Evolutionary conservation across 2,797 vertebrate species (phyloP), one percentile per base, ranked within the genome.

Genomic region (Myioborus melanocephalus): DNA sequence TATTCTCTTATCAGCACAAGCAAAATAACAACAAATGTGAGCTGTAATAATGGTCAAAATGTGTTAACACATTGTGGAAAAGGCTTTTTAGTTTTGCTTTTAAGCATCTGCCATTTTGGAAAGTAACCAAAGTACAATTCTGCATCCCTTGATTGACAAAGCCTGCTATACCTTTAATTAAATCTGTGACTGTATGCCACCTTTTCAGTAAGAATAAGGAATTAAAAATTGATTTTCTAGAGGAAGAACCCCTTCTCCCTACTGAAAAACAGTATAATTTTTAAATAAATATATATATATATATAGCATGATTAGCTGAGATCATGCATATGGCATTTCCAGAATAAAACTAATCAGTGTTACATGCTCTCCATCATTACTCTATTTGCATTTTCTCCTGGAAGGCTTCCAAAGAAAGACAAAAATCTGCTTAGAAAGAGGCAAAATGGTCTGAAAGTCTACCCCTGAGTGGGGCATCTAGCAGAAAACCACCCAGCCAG

Each of bases 51-150:
- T n/a, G 65, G 89, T 87, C 86, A 78, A 96, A 94, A 93, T 91
- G 60, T 93, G 80, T 94, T 94, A 96, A 90, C 83, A 92, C 87
- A 64, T 71, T 49, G 43, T 55, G 65, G 57, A 46, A 35, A 92
- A 83, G 21, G 56, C 24, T 90, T 94, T 90, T 72, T 80, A 71
- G 4, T 82, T 94, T 90, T 80, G 60, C 81, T 95, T 92, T 94
- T 91, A 92, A 97, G 90, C 87, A 89, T 94, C 71, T 80, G 94
- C 89, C 91, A 97, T 96, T 96, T 93, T 96, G 96, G 96, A 96
- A 96, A 73, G 81, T 71, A 90, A 89, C 96, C 95, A 91, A 32
- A 17, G 59, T 16, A 70, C 41, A 91, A 93, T 96, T 97, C 90
- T 88, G 89, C 50, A 72, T 87, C 86, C 53, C 80, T 89, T 94